Evolutionary conservation across 1,140 invertebrate genomes (phyloP), one percentile per base, ranked within the genome.

Genomic region (Lepidurus couesii): DNA sequence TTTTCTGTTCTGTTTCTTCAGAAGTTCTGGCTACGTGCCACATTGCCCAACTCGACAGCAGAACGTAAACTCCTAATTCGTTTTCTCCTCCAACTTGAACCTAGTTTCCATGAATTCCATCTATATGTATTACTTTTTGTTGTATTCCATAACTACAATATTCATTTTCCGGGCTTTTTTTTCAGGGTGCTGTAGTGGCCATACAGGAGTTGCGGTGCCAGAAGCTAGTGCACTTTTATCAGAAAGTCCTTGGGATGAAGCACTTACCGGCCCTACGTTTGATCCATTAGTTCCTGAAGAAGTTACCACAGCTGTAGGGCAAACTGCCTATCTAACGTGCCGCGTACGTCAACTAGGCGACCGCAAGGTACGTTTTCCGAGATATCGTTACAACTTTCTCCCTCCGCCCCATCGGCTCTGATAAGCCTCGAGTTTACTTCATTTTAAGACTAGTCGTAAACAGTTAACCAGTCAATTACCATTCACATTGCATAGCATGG

Each of bases 241-340:
- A 45, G 75, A 77, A 45, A 44, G 43, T 44, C 76, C 79, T 24
- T 77, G 75, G 65, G 76, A 77, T 73, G 79, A 77, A 21, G 73
- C 73, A 24, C 13, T 80, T 1, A 44, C 76, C 21, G 79, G 79
- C 47, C 79, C 79, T 8, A 77, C 75, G 11, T 80, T 80, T 44
- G 79, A 80, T 73, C 44, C 44, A 9, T 21, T 43, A 9, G 42
- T 75, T n/a, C 79, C 76, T 26, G 73, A 77, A 53, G 44, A 73
- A 81, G 85, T 88, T 77, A 87, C 87, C 74, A 86, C 86, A 1
- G 85, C 86, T 76, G 86, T 87, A 21, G 89, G 88, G 7, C 88
- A 89, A 82, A 89, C 88, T 5, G 87, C 89, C 65, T 88, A 89
- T 80, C 82, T 90, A 78, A 88, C 88, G 4, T 90, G 89, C 81